Conservation (phyloP, 1,140 invertebrate genomes). For the Eufriesea mexicana region DNA sequence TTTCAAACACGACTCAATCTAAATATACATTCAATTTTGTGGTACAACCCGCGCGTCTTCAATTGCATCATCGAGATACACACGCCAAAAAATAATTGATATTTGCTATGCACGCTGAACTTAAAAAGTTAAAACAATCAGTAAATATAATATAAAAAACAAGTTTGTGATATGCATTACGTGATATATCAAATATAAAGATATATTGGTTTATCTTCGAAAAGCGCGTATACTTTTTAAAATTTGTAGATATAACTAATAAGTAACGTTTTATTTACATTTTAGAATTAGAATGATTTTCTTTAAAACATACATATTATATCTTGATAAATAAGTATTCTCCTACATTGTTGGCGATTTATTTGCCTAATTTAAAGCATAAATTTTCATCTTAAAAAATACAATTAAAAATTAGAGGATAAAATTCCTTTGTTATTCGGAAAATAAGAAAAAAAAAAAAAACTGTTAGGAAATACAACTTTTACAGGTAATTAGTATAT, state of each 20-base stretch:
- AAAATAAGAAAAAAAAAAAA: too few species aligned
- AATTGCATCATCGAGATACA: conserved; percentile 56
- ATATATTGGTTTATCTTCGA: background rate
- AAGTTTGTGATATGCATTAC: background rate
- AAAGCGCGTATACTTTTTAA: background rate
- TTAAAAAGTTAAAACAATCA: background rate
- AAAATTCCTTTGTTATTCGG: background rate
- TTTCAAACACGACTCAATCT: conserved; percentile 38
- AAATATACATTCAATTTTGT: conserved; percentile 59
- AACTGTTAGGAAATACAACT: background rate
- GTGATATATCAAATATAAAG: background rate
- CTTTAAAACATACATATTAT: background rate
- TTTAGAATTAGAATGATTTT: background rate
- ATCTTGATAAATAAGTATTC: background rate
- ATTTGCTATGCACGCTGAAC: background rate
- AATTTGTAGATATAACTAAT: background rate
- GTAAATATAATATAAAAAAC: background rate
- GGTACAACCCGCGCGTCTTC: conserved; percentile 26
- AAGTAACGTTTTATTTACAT: background rate
- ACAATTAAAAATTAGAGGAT: background rate
- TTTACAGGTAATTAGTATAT: background rate
- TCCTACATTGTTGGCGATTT: background rate
- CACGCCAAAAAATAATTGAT: conserved; percentile 10
- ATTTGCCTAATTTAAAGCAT: background rate
- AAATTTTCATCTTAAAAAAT: background rate